These are phyloP conservation scores for Cariama cristata DNA, from an alignment of 2,113 vertebrate genomes.

Conservation along the genomic window DNA sequence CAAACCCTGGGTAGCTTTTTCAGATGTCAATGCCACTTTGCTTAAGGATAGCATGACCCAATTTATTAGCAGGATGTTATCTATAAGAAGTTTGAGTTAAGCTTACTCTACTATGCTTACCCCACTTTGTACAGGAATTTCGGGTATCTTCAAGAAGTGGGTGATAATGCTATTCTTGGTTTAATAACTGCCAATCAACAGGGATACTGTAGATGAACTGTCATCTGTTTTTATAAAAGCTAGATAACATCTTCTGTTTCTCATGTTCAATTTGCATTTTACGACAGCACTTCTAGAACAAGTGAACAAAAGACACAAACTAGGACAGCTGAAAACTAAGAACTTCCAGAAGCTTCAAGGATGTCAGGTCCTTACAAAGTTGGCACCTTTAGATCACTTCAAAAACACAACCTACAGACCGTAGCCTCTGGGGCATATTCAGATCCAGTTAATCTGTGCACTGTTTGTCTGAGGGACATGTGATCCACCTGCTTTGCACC, in stretches of 20 bases:
- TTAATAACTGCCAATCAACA: not conserved
- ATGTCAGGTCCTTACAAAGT: not conserved
- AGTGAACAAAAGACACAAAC: not conserved
- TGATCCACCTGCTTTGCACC: not conserved
- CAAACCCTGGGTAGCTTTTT: not conserved
- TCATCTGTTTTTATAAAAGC: not conserved
- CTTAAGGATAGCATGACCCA: not conserved
- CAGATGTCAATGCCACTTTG: not conserved
- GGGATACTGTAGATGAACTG: not conserved
- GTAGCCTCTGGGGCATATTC: not conserved
- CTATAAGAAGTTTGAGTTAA: not conserved
- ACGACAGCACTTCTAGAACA: not conserved
- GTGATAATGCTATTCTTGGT: not conserved
- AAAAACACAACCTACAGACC: rapidly evolving
- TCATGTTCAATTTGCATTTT: not conserved
- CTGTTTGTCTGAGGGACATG: not conserved
- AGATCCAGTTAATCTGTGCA: not conserved
- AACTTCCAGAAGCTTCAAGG: not conserved
- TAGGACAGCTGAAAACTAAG: not conserved
- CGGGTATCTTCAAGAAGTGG: not conserved
- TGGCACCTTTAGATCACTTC: not conserved
- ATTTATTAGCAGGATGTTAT: not conserved
- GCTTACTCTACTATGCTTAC: not conserved
- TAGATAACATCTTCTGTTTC: not conserved
- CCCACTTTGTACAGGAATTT: not conserved